phyloP scores from a whole-genome alignment of 2,113 vertebrate species.

The Ranitomeya imitator region DNA sequence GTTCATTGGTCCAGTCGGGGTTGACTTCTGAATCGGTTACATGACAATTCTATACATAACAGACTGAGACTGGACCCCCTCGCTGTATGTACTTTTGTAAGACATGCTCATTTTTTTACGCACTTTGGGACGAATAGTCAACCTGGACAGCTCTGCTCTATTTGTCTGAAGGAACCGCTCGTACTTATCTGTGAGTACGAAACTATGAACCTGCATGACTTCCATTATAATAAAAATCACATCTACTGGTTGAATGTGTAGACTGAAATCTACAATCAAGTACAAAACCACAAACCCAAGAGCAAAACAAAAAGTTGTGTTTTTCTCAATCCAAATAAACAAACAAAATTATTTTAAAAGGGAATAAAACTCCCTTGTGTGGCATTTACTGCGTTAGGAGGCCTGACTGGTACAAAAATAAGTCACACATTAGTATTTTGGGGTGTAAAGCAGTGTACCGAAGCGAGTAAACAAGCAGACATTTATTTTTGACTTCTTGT shows the following conservation, averaged over 20 bases:
- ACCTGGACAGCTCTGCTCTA: background rate
- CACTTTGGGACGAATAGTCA: too few species aligned
- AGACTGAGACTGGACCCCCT: too few species aligned
- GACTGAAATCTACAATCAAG: background rate
- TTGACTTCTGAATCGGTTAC: too few species aligned
- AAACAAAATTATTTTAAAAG: too few species aligned
- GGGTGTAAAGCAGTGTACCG: background rate
- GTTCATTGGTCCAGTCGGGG: too few species aligned
- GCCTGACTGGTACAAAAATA: background rate
- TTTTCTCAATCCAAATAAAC: too few species aligned
- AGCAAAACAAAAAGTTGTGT: background rate
- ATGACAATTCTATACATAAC: too few species aligned
- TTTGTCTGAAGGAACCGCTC: background rate
- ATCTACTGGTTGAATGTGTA: background rate
- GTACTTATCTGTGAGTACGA: background rate
- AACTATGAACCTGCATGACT: background rate
- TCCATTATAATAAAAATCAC: background rate
- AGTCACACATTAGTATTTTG: background rate
- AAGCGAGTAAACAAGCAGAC: background rate
- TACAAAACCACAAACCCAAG: background rate
- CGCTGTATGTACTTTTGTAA: too few species aligned
- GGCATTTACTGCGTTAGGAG: background rate
- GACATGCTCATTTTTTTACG: too few species aligned
- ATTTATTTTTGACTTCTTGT: constrained; percentile 29
- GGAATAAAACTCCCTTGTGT: too few species aligned